phyloP scores from a whole-genome alignment of 2,113 vertebrate species.

The Setophaga petechia region DNA sequence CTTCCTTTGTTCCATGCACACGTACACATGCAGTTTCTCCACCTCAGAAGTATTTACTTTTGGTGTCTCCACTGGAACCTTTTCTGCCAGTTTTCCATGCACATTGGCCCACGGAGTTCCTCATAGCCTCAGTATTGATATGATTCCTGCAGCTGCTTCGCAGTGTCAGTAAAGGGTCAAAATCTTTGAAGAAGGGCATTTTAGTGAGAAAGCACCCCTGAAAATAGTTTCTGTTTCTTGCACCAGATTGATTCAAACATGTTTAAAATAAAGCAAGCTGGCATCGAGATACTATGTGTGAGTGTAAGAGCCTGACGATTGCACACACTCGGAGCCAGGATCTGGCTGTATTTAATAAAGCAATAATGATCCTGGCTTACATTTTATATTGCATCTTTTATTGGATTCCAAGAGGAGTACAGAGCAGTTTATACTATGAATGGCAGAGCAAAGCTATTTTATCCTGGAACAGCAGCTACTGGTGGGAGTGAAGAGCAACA shows the following conservation, averaged over 20 bases:
- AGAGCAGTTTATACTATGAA: conserved; percentile 50
- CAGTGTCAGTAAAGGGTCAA: neutral
- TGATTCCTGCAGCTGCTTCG: neutral
- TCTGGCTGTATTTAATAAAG: conserved; percentile 55
- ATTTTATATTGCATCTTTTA: conserved; percentile 52
- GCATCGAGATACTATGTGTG: neutral
- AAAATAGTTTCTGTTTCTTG: conserved; percentile 30
- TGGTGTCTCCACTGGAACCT: neutral
- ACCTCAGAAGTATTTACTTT: neutral
- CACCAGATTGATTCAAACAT: conserved; percentile 21
- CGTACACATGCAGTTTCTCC: neutral
- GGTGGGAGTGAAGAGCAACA: conserved; percentile 48
- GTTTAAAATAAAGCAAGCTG: conserved; percentile 43
- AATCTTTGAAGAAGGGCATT: neutral
- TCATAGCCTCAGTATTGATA: neutral
- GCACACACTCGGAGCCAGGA: neutral
- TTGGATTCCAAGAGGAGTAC: conserved; percentile 40
- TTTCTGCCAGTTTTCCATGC: neutral
- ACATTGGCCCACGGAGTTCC: neutral
- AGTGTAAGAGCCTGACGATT: neutral
- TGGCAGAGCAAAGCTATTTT: conserved; percentile 45
- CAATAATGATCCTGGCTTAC: conserved; percentile 49
- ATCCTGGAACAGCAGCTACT: conserved; percentile 57
- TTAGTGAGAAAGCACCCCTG: neutral
- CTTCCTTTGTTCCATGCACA: neutral